Evolutionary conservation across 2,113 vertebrate genomes (phyloP).

Genomic region (Daphoenositta chrysoptera): DNA sequence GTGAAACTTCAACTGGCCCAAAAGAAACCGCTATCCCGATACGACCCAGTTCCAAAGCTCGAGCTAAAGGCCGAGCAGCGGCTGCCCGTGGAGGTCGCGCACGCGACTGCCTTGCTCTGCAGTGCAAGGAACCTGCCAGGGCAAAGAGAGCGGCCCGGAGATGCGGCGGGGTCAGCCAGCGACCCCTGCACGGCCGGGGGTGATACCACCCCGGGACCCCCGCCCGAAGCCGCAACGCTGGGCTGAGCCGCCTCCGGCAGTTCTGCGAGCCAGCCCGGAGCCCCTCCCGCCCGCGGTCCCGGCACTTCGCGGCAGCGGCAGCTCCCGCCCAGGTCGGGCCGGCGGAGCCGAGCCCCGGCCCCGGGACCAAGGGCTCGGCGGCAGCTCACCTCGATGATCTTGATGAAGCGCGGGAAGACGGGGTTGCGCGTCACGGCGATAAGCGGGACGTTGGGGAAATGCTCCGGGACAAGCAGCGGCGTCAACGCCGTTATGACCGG

Average conservation of each 20-base stretch:
- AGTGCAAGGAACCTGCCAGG: not conserved
- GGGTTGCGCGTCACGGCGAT: constrained; percentile 92
- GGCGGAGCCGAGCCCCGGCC: not conserved
- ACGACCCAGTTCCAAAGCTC: accelerated
- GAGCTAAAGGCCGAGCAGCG: not conserved
- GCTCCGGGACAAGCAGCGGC: constrained; percentile 88
- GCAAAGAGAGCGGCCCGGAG: not conserved
- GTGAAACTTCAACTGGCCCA: not conserved
- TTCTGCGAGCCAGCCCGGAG: not conserved
- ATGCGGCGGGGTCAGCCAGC: not conserved
- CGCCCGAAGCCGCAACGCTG: not conserved
- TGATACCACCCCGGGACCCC: not conserved
- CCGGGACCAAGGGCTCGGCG: not conserved
- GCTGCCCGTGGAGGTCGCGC: not conserved
- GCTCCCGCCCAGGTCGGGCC: not conserved
- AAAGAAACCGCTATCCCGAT: accelerated
- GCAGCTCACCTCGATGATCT: constrained; percentile 91
- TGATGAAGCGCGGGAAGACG: constrained; percentile 96
- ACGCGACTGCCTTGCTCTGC: accelerated
- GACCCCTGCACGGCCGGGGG: not conserved
- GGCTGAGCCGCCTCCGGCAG: not conserved
- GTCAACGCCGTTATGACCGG: constrained; percentile 89
- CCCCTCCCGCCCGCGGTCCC: no score
- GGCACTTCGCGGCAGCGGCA: not conserved
- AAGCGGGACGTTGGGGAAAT: constrained; percentile 91